phyloP scores from a whole-genome alignment of 1,140 invertebrate species.

The Leptonema lineaticorne region DNA sequence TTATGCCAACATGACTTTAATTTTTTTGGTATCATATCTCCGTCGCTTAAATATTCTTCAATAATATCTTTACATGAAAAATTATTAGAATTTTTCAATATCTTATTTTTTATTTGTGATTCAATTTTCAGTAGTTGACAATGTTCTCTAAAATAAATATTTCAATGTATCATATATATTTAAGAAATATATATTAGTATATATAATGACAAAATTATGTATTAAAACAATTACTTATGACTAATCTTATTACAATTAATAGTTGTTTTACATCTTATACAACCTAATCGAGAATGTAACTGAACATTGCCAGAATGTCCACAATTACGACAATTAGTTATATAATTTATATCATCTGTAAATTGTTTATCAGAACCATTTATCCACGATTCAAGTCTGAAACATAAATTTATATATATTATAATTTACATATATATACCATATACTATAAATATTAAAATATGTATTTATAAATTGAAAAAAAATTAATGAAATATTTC shows the following conservation, averaged over 20 bases:
- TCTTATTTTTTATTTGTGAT: constrained; percentile 67
- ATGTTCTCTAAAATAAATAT: constrained; percentile 56
- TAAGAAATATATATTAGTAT: neutral
- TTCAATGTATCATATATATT: neutral
- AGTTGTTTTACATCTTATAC: constrained; percentile 60
- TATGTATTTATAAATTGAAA: neutral
- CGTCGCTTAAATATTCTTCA: constrained; percentile 68
- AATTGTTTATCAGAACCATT: constrained; percentile 53
- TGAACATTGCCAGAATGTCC: constrained; percentile 65
- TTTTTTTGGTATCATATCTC: constrained; percentile 49
- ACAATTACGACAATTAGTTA: constrained; percentile 66
- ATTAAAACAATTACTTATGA: constrained; percentile 62
- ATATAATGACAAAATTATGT: no score
- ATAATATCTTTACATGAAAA: constrained; percentile 76
- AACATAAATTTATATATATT: constrained; percentile 16
- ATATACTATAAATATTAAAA: neutral
- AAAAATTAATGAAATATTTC: neutral
- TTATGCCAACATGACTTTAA: constrained; percentile 63
- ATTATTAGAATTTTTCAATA: constrained; percentile 58
- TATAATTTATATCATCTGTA: constrained; percentile 58
- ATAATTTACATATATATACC: neutral
- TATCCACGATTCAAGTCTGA: constrained; percentile 64
- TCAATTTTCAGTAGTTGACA: constrained; percentile 65
- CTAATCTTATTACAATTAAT: constrained; percentile 61
- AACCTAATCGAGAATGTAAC: constrained; percentile 64